These are phyloP conservation scores for Pardalotus punctatus DNA, from an alignment of 2,113 vertebrate genomes.

Conservation along the genomic window DNA sequence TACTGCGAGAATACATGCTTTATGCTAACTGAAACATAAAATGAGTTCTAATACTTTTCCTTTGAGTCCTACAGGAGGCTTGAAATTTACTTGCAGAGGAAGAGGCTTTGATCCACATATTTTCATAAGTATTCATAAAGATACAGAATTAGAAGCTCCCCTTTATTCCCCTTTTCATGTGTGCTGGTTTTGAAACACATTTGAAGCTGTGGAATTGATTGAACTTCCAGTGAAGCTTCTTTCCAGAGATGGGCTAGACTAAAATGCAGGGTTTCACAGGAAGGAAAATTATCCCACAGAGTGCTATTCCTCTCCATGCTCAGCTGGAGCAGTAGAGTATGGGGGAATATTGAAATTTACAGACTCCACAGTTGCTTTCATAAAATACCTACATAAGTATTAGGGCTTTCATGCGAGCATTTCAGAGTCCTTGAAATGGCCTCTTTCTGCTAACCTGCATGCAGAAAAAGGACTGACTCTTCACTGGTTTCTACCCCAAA, in stretches of 20 bases:
- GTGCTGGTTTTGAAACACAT: constrained; percentile 25
- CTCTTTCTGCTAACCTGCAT: neutral
- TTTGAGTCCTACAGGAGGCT: constrained; percentile 30
- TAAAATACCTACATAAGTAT: neutral
- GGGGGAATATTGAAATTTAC: neutral
- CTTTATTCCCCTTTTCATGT: constrained; percentile 35
- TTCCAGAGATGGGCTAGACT: neutral
- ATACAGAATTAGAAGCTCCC: constrained; percentile 26
- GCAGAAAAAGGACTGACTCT: neutral
- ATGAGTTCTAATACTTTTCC: constrained; percentile 21
- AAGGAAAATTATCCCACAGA: neutral
- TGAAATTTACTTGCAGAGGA: constrained; percentile 39
- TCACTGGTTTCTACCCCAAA: neutral
- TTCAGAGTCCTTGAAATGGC: neutral
- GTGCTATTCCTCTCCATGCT: neutral
- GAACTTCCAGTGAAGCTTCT: neutral
- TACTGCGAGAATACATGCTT: neutral
- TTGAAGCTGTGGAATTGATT: constrained; percentile 28
- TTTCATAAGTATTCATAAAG: constrained; percentile 60
- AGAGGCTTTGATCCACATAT: constrained; percentile 45
- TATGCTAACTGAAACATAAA: constrained; percentile 17
- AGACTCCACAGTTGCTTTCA: neutral
- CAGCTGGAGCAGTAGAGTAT: neutral
- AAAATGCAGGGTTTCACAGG: neutral
- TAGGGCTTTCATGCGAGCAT: neutral